Evolutionary conservation across 2,888 invertebrate genomes (phyloP).

Genomic region (Agrotis exclamationis): DNA sequence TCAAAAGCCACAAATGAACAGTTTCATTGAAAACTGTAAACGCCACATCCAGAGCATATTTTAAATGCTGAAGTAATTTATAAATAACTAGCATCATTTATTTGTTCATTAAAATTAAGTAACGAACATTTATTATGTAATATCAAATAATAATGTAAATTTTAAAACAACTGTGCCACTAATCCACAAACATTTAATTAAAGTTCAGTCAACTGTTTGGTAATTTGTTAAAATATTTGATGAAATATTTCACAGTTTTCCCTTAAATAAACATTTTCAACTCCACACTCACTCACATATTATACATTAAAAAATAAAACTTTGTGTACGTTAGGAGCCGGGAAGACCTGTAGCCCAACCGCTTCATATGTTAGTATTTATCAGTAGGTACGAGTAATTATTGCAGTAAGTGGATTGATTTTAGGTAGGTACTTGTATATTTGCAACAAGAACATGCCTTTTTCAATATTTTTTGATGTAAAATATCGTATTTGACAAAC

Average conservation of each 20-base stretch:
- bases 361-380: too few species aligned
- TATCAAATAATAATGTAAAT: background rate
- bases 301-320: too few species aligned
- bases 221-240: background rate
- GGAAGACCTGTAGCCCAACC: too few species aligned
- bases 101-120: conserved; percentile 10
- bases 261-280: background rate
- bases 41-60: conserved; percentile 15
- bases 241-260: background rate
- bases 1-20: conserved; percentile 34
- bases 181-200: background rate
- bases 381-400: too few species aligned
- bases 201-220: background rate
- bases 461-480: too few species aligned
- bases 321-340: too few species aligned
- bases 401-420: too few species aligned
- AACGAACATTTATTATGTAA: conserved; percentile 1
- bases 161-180: too few species aligned
- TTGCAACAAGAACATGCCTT: too few species aligned
- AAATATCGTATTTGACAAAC: too few species aligned
- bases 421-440: too few species aligned
- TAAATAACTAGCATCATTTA: conserved; percentile 14
- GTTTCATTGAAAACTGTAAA: conserved; percentile 50
- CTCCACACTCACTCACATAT: background rate
- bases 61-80: conserved; percentile 38